phyloP scores from a whole-genome alignment of 2,888 invertebrate genomes.

The Ditula angustiorana region DNA sequence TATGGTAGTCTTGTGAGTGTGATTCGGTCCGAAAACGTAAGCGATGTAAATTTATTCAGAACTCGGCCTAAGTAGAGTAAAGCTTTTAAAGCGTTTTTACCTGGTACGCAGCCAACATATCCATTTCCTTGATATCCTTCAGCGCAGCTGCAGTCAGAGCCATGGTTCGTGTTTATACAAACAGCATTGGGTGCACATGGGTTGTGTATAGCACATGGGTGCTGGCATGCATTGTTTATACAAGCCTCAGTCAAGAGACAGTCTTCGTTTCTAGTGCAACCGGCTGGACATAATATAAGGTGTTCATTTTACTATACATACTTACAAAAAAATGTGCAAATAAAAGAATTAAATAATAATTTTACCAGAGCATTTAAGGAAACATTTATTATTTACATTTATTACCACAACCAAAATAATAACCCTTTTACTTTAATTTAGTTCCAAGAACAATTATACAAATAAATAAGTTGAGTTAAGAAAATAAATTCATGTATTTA shows the following conservation, averaged over 20 bases:
- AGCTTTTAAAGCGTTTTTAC: conserved; percentile 72
- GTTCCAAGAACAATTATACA: neutral
- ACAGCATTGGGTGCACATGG: conserved; percentile 94
- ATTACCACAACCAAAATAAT: neutral
- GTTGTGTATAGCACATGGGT: conserved; percentile 94
- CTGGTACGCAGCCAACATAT: conserved; percentile 91
- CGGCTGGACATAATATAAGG: conserved; percentile 87
- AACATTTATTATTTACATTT: conserved; percentile 1
- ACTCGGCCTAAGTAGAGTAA: too few species aligned
- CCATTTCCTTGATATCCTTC: conserved; percentile 96
- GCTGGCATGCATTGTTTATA: conserved; percentile 93
- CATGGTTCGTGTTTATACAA: conserved; percentile 95
- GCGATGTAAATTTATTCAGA: too few species aligned
- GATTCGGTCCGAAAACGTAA: too few species aligned
- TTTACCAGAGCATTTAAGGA: neutral
- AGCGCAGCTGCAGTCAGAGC: conserved; percentile 93
- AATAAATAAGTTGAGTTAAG: neutral
- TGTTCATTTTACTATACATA: conserved; percentile 52
- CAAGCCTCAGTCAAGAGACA: conserved; percentile 95
- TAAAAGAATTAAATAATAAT: neutral
- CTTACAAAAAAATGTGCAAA: conserved; percentile 21
- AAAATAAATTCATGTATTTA: neutral
- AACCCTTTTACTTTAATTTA: neutral
- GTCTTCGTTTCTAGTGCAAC: conserved; percentile 94
- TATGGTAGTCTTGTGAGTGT: too few species aligned